Percentiles rank a stretch among this genome's conserved stretches.
Conservation (phyloP, 1,140 invertebrate genomes). For the Drepana arcuata region DNA sequence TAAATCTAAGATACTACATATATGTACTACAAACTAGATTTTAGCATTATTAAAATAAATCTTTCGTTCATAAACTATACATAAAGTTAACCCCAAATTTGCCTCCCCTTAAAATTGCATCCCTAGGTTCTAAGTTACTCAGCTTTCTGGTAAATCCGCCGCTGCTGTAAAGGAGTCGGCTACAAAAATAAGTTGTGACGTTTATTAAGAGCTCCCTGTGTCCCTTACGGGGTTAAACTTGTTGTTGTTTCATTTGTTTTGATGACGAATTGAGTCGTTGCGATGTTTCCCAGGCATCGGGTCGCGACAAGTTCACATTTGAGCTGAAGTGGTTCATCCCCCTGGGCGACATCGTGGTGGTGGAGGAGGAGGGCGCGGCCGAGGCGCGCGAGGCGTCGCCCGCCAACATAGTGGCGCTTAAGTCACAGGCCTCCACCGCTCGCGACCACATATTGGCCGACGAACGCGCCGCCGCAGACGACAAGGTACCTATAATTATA, state of each 20-base stretch:
- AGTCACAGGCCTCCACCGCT: slow-evolving; percentile 88
- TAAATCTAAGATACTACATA: slow-evolving; percentile 3
- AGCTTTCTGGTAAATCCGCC: no score
- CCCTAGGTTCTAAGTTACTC: no score
- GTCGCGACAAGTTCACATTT: slow-evolving; percentile 90
- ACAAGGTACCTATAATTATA: slow-evolving; percentile 72
- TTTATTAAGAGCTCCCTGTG: no score
- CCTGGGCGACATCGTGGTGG: slow-evolving; percentile 81
- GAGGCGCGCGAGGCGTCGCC: slow-evolving; percentile 82
- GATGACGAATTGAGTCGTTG: no score
- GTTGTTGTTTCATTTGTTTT: no score
- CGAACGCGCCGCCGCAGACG: slow-evolving; percentile 77
- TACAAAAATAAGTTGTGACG: no score
- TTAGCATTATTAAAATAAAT: slow-evolving; percentile 20
- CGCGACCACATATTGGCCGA: slow-evolving; percentile 87
- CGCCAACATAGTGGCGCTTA: slow-evolving; percentile 86
- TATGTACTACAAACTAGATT: no score
- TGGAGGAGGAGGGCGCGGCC: slow-evolving; percentile 76
- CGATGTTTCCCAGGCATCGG: slow-evolving; percentile 81
- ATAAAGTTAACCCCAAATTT: no score
- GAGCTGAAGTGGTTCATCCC: slow-evolving; percentile 95
- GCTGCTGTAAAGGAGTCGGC: no score
- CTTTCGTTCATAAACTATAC: no score
- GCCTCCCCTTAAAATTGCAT: no score
- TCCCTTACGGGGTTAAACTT: no score